Evolutionary conservation across 2,888 invertebrate genomes (phyloP), one percentile per base, ranked within the genome.

Genomic region (Acanthoscelides obtectus): DNA sequence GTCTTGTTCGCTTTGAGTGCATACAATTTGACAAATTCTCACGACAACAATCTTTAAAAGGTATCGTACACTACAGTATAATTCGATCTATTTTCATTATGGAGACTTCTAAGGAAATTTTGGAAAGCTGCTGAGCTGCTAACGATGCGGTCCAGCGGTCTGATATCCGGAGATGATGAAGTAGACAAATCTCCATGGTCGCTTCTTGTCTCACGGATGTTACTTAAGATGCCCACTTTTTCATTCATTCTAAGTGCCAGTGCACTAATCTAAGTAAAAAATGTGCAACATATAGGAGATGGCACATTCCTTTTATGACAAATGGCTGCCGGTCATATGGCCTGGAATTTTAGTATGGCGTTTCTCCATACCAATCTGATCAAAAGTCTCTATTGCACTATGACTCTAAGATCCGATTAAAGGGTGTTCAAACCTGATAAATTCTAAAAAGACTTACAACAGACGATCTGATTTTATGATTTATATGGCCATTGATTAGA

Each of bases 71-170:
- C 45, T 17, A 45, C 45, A 12, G 45, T 45, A 66, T 12, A 71
- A 71, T 2, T 69, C 67, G 27, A 71, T 45, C 17, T 45, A 12
- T 12, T 45, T 45, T 45, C 45, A 17, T 45, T 3, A 45, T 45
- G 75, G 22, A 79, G 68, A 68, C 75, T 76, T 69, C 78, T 81
- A 65, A 83, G 72, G 71, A 83, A 83, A 68, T 81, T 79, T 72
- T 82, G 80, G 75, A 83, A 83, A 5, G 82, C 83, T 2, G 78
- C 72, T 0, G 83, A 83, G 76, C 79, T 82, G 73, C 82, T 83
- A n/a, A 83, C 81, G 22, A 83, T 77, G 69, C 79, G 78, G 45
- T 77, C 74, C 6, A 78, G 78, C 67, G 70, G 75, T 19, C 75
- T 68, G 12, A 76, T 75, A 21, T 75, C 76, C 20, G 72, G 70